These are phyloP conservation scores for Ptilodon capucinus DNA, from an alignment of 2,888 invertebrate species.

Conservation along the genomic window DNA sequence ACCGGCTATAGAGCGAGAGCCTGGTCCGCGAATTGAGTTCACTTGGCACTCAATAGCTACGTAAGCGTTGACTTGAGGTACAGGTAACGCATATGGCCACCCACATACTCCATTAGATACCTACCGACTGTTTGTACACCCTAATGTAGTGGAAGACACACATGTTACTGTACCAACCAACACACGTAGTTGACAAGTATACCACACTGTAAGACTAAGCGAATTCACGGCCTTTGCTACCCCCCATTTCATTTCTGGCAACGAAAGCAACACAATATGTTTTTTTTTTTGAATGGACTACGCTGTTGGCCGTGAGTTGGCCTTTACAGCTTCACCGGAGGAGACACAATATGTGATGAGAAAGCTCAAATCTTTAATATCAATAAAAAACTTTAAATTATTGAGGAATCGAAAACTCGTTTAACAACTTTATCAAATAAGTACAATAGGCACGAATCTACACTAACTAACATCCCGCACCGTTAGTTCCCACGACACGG, in stretches of 20 bases:
- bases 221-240: too few species aligned
- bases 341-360: too few species aligned
- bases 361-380: neutral
- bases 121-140: too few species aligned
- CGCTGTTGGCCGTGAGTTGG: too few species aligned
- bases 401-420: constrained; percentile 7
- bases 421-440: constrained; percentile 11
- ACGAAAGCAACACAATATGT: too few species aligned
- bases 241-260: too few species aligned
- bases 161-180: too few species aligned
- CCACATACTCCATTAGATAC: constrained; percentile 33
- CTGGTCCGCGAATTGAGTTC: constrained; percentile 62
- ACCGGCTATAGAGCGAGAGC: constrained; percentile 34
- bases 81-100: constrained; percentile 36
- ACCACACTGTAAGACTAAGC: too few species aligned
- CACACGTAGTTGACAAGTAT: too few species aligned
- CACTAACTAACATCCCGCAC: constrained; percentile 32
- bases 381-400: neutral
- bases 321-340: too few species aligned
- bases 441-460: constrained; percentile 20
- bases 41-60: constrained; percentile 42
- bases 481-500: constrained; percentile 71
- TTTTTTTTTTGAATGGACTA: too few species aligned
- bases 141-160: too few species aligned
- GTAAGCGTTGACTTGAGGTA: constrained; percentile 29